phyloP scores from a whole-genome alignment of 2,113 vertebrate species.

The Egretta garzetta region DNA sequence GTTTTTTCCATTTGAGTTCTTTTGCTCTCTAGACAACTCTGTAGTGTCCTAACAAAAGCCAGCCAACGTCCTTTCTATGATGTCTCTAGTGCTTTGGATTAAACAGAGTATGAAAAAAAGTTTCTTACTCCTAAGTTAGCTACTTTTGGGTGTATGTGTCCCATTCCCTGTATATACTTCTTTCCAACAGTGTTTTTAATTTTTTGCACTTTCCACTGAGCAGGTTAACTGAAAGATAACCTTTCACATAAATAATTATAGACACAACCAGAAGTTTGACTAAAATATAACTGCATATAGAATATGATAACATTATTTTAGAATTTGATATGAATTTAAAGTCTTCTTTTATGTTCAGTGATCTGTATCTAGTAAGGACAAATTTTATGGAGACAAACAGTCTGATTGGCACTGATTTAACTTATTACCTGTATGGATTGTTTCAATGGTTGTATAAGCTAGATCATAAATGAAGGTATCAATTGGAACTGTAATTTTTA shows the following conservation, averaged over 20 bases:
- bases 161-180: neutral
- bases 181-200: neutral
- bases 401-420: neutral
- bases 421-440: neutral
- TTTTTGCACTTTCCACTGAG: neutral
- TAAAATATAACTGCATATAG: neutral
- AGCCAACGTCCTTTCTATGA: neutral
- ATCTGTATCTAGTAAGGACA: neutral
- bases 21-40: neutral
- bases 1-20: neutral
- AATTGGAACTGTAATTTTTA: neutral
- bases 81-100: neutral
- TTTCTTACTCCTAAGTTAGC: neutral
- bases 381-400: neutral
- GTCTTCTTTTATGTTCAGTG: neutral
- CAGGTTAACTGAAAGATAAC: neutral
- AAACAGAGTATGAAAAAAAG: neutral
- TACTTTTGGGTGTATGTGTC: neutral
- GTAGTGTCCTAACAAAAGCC: neutral
- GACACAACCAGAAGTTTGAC: neutral
- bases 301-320: neutral
- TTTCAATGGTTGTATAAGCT: neutral
- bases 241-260: neutral
- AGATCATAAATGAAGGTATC: neutral
- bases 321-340: neutral